A percentile compares a stretch with the other conserved stretches of the same genome.
phyloP scores from a whole-genome alignment of 2,797 vertebrate species.

The Babyrousa celebensis region DNA sequence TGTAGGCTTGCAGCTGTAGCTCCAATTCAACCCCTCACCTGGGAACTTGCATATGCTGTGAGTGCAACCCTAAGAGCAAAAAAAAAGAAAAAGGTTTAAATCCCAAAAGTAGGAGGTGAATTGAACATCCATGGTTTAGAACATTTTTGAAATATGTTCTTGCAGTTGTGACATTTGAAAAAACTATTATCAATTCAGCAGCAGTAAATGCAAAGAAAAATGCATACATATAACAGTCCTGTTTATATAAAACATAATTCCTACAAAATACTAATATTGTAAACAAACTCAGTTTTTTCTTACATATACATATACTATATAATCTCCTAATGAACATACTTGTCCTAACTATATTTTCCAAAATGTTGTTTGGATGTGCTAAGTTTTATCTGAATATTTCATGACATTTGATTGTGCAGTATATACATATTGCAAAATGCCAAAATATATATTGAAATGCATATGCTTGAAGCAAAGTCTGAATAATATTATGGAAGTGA shows the following conservation, averaged over 20 bases:
- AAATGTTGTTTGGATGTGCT: not conserved
- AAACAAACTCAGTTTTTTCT: not conserved
- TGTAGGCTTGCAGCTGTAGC: no score
- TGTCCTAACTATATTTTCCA: slow-evolving; percentile 39
- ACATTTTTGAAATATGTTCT: not conserved
- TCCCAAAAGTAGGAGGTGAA: not conserved
- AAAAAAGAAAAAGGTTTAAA: not conserved
- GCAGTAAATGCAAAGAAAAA: not conserved
- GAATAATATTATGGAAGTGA: slow-evolving; percentile 27
- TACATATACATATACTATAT: not conserved
- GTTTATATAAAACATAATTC: not conserved
- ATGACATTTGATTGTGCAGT: slow-evolving; percentile 14
- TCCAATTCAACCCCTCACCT: no score
- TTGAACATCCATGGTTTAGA: slow-evolving; percentile 13
- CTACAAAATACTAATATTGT: not conserved
- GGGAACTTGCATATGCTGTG: no score
- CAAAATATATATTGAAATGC: not conserved
- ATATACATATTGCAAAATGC: slow-evolving; percentile 20
- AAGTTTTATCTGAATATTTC: slow-evolving; percentile 1
- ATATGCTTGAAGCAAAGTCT: slow-evolving; percentile 51
- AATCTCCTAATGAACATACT: not conserved
- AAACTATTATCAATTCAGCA: not conserved
- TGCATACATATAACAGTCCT: not conserved
- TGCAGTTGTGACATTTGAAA: slow-evolving; percentile 39
- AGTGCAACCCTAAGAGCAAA: no score